A percentile compares a stretch with the other conserved stretches of the same genome.
Evolutionary conservation across 1,140 invertebrate genomes (phyloP).

Genomic region (Akabosia matsudoensis): DNA sequence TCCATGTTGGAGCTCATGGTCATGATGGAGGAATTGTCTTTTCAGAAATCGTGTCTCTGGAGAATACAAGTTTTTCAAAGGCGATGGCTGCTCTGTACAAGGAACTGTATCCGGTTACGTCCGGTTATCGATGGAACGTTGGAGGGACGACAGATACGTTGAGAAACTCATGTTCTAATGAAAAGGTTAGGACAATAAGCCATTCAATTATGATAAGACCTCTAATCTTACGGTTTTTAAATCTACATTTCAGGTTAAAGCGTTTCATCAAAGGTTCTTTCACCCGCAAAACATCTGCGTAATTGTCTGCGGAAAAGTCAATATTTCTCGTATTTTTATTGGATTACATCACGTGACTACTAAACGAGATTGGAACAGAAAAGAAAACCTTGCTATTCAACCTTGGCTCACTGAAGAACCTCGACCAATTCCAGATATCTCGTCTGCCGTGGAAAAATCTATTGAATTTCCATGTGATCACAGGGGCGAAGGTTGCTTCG

Average conservation of each 20-base stretch:
- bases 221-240: no score
- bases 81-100: conserved; percentile 61
- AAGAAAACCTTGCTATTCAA: no score
- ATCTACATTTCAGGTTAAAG: conserved; percentile 60
- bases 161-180: conserved; percentile 71
- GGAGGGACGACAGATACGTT: conserved; percentile 82
- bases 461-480: conserved; percentile 72
- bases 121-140: conserved; percentile 77
- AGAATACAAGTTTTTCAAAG: conserved; percentile 70
- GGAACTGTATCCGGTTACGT: conserved; percentile 71
- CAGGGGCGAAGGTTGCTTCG: conserved; percentile 59
- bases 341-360: no score
- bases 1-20: conserved; percentile 82
- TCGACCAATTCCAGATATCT: conserved; percentile 60
- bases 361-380: no score
- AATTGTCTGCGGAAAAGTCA: conserved; percentile 76
- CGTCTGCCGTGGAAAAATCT: conserved; percentile 54
- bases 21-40: conserved; percentile 89
- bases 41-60: conserved; percentile 75
- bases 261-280: conserved; percentile 82
- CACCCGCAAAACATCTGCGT: conserved; percentile 83
- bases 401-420: conserved; percentile 62
- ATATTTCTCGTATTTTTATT: conserved; percentile 72
- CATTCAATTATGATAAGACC: no score
- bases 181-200: conserved; percentile 73